Evolutionary conservation across 2,113 vertebrate genomes (phyloP), one percentile per base, ranked within the genome.

Genomic region (Rousettus leschenaultii): DNA sequence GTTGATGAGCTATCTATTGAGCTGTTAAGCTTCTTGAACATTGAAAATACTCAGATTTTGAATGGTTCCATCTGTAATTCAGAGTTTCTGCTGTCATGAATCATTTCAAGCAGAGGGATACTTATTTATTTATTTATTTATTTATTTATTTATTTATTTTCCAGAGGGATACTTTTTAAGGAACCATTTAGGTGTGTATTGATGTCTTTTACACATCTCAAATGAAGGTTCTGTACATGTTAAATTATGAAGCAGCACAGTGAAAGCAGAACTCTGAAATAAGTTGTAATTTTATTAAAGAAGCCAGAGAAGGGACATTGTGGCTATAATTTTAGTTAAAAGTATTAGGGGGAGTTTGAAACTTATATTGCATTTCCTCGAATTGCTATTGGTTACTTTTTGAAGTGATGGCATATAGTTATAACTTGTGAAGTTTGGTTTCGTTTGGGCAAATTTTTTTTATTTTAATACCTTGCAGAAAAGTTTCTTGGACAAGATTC

Each of bases 201-300:
- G 96, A 90, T 95, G 83, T 94, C 98, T 96, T 77, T 98, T 95
- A 94, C 83, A 93, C 68, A 96, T 98, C 95, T 98, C 95, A 96
- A 96, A 95, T 84, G 59, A 96, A 94, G 96, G 94, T 93, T 97
- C 96, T 91, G 33, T 85, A 95, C 98, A 95, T 65, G 71, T 97
- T 97, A 96, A 97, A 93, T 98, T 97, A 94, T 91, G 91, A 86
- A 21, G 28, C n/a, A 77, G 82, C 70, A 95, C 77, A 90, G 66
- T 84, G 86, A 98, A 97, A 98, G 93, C 86, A 97, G 94, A 97
- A 91, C 95, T 97, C 96, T 97, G 97, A 96, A 97, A 93, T 97
- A 98, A 98, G 94, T 95, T 87, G 59, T 89, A 94, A 30, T 97
- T 96, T 94, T 83, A 93, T 98, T 97, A 96, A 97, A 97, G 88